Percentiles rank a stretch among this genome's conserved stretches.
These are phyloP conservation scores for Intellagama lesueurii DNA, from an alignment of 2,797 vertebrate species.

Conservation along the genomic window DNA sequence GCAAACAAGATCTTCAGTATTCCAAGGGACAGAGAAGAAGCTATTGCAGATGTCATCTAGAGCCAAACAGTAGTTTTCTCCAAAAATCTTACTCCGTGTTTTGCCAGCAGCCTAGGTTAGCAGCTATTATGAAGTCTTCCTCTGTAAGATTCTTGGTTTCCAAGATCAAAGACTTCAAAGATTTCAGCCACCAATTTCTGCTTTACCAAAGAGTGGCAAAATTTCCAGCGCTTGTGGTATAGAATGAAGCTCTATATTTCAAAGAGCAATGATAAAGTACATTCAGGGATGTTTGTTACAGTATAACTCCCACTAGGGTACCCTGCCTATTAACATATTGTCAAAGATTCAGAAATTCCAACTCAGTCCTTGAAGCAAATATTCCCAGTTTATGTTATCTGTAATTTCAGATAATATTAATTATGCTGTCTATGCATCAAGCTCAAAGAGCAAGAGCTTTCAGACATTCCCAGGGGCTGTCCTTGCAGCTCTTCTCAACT, in stretches of 20 bases:
- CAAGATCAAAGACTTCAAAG: neutral
- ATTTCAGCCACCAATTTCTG: too few species aligned
- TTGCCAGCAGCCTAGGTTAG: too few species aligned
- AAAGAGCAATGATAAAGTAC: neutral
- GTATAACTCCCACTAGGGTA: neutral
- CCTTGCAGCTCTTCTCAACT: neutral
- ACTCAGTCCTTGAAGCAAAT: neutral
- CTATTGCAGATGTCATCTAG: neutral
- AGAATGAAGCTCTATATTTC: neutral
- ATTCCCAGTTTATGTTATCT: neutral
- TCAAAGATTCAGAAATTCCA: neutral
- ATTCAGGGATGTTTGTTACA: neutral
- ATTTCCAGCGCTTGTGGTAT: neutral
- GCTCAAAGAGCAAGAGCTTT: neutral
- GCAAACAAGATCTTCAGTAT: neutral
- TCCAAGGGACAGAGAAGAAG: neutral
- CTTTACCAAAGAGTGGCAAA: neutral
- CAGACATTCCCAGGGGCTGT: neutral
- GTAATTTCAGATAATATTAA: neutral
- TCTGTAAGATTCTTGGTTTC: neutral
- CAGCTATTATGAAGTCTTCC: neutral
- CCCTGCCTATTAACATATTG: neutral
- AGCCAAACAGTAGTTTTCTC: neutral
- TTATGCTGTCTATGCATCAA: neutral
- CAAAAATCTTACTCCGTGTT: too few species aligned